Evolutionary conservation across 2,888 invertebrate species (phyloP).

Genomic region (Drosophila nr. medialis): DNA sequence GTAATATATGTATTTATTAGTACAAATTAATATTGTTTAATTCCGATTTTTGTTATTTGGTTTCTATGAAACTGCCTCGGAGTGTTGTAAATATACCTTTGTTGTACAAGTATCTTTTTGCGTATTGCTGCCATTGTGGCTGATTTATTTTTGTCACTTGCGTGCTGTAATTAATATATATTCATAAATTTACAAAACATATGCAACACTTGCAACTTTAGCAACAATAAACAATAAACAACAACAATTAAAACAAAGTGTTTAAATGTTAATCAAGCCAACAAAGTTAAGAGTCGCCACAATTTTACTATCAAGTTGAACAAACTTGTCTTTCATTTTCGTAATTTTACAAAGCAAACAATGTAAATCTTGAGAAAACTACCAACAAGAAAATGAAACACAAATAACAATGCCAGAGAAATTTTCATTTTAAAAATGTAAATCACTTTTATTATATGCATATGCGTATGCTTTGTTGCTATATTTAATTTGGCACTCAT

Average conservation of each 20-base stretch:
- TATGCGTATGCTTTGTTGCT: background rate
- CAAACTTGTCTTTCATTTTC: background rate
- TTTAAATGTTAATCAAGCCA: conserved; percentile 21
- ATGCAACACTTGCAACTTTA: conserved; percentile 41
- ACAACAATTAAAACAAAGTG: background rate
- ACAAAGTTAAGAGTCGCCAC: background rate
- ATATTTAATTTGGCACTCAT: conserved; percentile 4
- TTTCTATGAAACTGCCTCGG: conserved; percentile 9
- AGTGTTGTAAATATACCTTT: conserved; percentile 5
- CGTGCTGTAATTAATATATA: conserved; percentile 52
- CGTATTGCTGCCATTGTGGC: conserved; percentile 35
- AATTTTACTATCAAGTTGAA: conserved; percentile 4
- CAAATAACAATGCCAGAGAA: background rate
- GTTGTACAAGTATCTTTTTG: conserved; percentile 3
- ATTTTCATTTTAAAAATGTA: background rate
- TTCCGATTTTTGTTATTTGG: background rate
- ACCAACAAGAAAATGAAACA: background rate
- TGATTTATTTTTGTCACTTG: conserved; percentile 72
- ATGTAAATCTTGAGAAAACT: conserved; percentile 31
- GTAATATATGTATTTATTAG: background rate
- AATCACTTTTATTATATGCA: background rate
- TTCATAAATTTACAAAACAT: conserved; percentile 73
- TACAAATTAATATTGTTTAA: background rate
- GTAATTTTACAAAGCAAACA: conserved; percentile 18
- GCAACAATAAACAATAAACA: conserved; percentile 17